Conservation (phyloP, 2,888 invertebrate species). For the Drosophila mercatorum region DNA sequence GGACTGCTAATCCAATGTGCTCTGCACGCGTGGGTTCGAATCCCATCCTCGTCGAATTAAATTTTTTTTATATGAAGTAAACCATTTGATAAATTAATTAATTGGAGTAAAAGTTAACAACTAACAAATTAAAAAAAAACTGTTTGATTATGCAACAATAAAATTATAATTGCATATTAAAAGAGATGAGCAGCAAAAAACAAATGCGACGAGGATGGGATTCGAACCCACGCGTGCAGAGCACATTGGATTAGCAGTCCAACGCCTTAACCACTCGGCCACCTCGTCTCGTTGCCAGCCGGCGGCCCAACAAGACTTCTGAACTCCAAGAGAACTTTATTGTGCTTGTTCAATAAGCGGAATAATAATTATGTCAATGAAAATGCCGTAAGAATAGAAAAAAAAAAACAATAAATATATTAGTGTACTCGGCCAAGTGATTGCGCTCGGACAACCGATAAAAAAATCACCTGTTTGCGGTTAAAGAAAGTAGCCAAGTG, state of each 20-base stretch:
- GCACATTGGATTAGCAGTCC: slow-evolving; percentile 95
- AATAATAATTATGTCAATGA: slow-evolving; percentile 61
- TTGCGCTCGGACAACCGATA: slow-evolving; percentile 13
- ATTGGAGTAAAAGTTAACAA: background rate
- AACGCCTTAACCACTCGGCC: slow-evolving; percentile 95
- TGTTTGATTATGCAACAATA: background rate
- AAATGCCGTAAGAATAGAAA: slow-evolving; percentile 24
- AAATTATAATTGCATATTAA: background rate
- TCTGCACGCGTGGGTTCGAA: slow-evolving; percentile 94
- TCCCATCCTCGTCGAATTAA: slow-evolving; percentile 89
- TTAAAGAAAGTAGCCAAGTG: slow-evolving; percentile 62
- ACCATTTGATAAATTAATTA: background rate
- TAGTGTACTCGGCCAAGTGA: slow-evolving; percentile 26
- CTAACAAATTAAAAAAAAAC: too few species aligned
- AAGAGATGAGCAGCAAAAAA: slow-evolving; percentile 16
- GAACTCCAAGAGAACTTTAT: slow-evolving; percentile 19
- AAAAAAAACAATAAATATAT: slow-evolving; percentile 11
- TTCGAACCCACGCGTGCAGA: slow-evolving; percentile 95
- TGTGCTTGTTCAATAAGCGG: slow-evolving; percentile 12
- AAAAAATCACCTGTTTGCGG: slow-evolving; percentile 26
- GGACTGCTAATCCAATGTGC: slow-evolving; percentile 94
- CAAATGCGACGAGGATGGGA: slow-evolving; percentile 90
- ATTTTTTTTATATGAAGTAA: background rate
- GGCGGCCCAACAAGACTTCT: slow-evolving; percentile 42
- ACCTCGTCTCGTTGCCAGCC: slow-evolving; percentile 87